Evolutionary conservation across 2,888 invertebrate genomes (phyloP), one percentile per base, ranked within the genome.

Genomic region (Pachycephus smyrnensis): DNA sequence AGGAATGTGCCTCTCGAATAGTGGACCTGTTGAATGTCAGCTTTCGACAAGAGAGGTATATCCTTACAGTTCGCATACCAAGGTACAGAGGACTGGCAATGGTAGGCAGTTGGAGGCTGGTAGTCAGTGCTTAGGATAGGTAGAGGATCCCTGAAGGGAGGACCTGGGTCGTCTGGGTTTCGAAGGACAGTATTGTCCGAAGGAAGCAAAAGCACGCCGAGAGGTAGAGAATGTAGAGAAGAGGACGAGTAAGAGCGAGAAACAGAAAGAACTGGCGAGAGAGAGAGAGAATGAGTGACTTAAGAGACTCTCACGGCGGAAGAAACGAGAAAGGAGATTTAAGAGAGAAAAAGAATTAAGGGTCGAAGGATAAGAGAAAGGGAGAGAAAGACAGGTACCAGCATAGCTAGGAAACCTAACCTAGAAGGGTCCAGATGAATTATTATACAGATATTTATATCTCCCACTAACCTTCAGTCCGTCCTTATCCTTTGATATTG

Each of bases 151-250:
- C 32, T 23, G 31, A 33, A 31, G 71, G 23, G 71, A 71, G 71
- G 77, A 75, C 74, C 37, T 69, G 74, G 74, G 77, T 77, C 73
- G 73, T 31, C 37, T 32, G 74, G 35, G 11, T 30, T 36, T 78
- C 80, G 81, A 77, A 79, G 81, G 79, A 80, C 80, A 75, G 79
- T 75, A 80, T 82, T 81, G 82, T 80, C 77, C 69, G 69, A 80
- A 79, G 82, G 75, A 55, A 55, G 55, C 55, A 55, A 23, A 55
- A 69, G 77, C 77, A 69, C 71, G 77, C 73, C 68, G 73, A 37
- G 35, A 73, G 32, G 73, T 33, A 77, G 37, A 77, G 76, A 73
- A 73, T 73, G 76, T 36, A 31, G 33, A 36, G 31, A 77, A 77
- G 36, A 73, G 76, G 74, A 31, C 71, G 71, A 71, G 68, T 40